Evolutionary conservation across 1,140 invertebrate genomes (phyloP), one percentile per base, ranked within the genome.

Genomic region (Drosophila leontia): DNA sequence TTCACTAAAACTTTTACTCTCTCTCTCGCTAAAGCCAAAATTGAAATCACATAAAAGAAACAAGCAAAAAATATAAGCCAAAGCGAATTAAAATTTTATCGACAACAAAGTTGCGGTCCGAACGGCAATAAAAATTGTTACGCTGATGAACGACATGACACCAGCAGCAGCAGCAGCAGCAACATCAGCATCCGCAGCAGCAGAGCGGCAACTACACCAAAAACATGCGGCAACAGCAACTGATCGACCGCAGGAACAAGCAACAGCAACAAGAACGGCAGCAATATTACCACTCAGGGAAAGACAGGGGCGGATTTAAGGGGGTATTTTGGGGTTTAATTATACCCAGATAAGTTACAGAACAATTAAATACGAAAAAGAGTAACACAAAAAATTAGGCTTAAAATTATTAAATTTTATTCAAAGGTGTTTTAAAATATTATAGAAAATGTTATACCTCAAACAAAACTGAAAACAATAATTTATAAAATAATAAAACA

Each of bases 51-150:
- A 81, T 51, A 65, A 60, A 62, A 19, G 76, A 50, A 62, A 37
- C 41, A 65, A 42, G 29, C 55, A 75, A 68, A 74, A 80, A 68
- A 76, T 55, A 59, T 45, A 78, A 83, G 77, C 76, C 77, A 78
- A 87, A 75, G 80, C 68, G 78, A 84, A 88, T 88, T 88, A 90
- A 88, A 88, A 88, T 90, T 88, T 84, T 88, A 88, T 88, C 85
- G 80, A 78, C 84, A 88, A 88, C 85, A 84, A 90, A 80, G 77
- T 90, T 88, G 84, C 80, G 85, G 84, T 75, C 70, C 64, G 60
- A 84, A 44, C 59, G 29, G 75, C 67, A 78, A 77, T 77, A 77
- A 88, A 87, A 88, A 87, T 87, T 87, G 75, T 77, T 77, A 77
- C 75, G 75, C 75, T 88, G 84, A 87, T 88, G 84, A 84, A 87